A percentile compares a stretch with the other conserved stretches of the same genome.
These are phyloP conservation scores for Brotula barbata DNA, from an alignment of 2,797 vertebrate species.

Conservation along the genomic window DNA sequence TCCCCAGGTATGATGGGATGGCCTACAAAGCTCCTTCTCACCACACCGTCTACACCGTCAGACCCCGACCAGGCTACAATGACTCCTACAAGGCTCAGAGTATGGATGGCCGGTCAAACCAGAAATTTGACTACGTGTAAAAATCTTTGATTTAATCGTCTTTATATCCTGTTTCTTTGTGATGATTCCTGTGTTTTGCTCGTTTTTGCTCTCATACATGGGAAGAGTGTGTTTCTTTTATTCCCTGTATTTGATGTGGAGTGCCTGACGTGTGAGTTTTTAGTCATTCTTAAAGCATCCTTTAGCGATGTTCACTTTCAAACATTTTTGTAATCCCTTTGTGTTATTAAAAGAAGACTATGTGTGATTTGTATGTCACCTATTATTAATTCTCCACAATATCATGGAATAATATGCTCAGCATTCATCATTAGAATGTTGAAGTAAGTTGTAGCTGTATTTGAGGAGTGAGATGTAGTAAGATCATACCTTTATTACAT, in stretches of 20 bases:
- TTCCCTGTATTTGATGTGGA: slow-evolving; percentile 16
- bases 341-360: slow-evolving; percentile 19
- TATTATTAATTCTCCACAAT: neutral
- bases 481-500: too few relatives aligned
- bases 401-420: too few relatives aligned
- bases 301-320: slow-evolving; percentile 3
- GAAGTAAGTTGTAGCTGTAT: too few relatives aligned
- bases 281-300: neutral
- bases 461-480: too few relatives aligned
- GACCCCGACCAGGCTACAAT: slow-evolving; percentile 67
- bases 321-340: slow-evolving; percentile 9
- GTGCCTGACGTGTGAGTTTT: neutral
- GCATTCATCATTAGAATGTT: too few relatives aligned
- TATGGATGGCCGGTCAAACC: slow-evolving; percentile 79
- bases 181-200: neutral
- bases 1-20: slow-evolving; percentile 82
- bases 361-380: neutral
- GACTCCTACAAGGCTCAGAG: slow-evolving; percentile 77
- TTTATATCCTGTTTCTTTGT: slow-evolving; percentile 7
- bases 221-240: slow-evolving; percentile 2
- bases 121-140: slow-evolving; percentile 89
- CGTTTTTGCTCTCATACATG: slow-evolving; percentile 10
- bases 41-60: slow-evolving; percentile 78
- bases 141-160: neutral
- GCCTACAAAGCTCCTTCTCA: slow-evolving; percentile 83